Evolutionary conservation across 2,113 vertebrate species (phyloP).

Genomic region (Psittacula cyanocephala): DNA sequence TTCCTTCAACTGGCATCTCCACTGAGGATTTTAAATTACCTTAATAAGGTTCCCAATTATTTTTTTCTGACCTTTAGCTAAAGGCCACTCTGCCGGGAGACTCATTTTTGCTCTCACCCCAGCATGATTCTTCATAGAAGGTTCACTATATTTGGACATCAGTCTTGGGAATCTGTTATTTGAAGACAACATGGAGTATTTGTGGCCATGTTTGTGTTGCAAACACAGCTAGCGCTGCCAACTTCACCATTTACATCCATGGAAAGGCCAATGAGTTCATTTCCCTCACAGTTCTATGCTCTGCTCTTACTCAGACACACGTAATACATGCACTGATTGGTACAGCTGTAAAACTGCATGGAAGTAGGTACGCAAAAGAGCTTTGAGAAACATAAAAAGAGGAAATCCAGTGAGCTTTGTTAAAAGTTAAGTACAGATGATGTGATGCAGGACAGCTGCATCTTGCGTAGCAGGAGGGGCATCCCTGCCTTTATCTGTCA

Average conservation of each 20-base stretch:
- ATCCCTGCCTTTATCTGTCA: not conserved
- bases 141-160: not conserved
- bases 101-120: not conserved
- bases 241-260: not conserved
- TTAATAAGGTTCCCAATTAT: not conserved
- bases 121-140: not conserved
- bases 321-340: too few species aligned
- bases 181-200: not conserved
- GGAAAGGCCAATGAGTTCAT: not conserved
- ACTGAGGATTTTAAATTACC: not conserved
- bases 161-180: not conserved
- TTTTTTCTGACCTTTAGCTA: constrained; percentile 15
- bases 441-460: not conserved
- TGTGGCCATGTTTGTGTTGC: not conserved
- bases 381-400: not conserved
- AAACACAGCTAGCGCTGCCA: not conserved
- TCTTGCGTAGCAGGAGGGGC: rapidly evolving
- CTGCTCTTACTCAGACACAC: not conserved
- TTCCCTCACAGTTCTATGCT: rapidly evolving
- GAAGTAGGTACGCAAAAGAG: rapidly evolving
- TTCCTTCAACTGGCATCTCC: not conserved
- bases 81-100: not conserved
- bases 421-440: not conserved
- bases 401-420: not conserved
- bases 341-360: not conserved